A percentile compares a stretch with the other conserved stretches of the same genome.
These are phyloP conservation scores for Saccopteryx leptura DNA, from an alignment of 2,113 vertebrate species.

Conservation along the genomic window DNA sequence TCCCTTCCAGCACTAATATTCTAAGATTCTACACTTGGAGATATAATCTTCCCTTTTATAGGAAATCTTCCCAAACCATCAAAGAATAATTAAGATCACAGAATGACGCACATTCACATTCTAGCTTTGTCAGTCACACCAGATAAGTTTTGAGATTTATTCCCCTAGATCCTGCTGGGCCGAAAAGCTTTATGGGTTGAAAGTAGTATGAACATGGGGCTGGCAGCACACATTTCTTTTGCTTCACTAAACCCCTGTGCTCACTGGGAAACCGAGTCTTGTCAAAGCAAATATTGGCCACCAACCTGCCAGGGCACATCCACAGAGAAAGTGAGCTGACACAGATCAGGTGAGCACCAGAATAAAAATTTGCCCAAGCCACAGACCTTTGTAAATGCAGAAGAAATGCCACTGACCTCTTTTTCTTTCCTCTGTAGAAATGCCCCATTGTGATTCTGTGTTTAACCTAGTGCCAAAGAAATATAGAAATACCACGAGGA, in stretches of 20 bases:
- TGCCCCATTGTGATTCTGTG: slow-evolving; percentile 40
- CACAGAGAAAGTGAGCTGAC: slow-evolving; percentile 16
- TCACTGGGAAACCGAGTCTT: slow-evolving; percentile 15
- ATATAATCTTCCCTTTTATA: background rate
- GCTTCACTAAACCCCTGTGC: background rate
- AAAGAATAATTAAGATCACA: slow-evolving; percentile 39
- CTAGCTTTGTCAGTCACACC: background rate
- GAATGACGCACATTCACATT: background rate
- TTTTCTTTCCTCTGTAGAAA: slow-evolving; percentile 60
- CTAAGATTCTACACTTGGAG: slow-evolving; percentile 1
- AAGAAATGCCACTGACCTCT: slow-evolving; percentile 54
- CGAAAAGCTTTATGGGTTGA: background rate
- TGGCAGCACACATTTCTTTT: background rate
- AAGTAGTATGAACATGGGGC: background rate
- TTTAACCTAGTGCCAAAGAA: slow-evolving; percentile 65
- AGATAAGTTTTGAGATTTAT: slow-evolving; percentile 36
- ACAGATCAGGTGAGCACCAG: background rate
- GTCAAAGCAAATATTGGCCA: slow-evolving; percentile 33
- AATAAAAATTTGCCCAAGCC: slow-evolving; percentile 58
- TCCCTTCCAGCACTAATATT: background rate
- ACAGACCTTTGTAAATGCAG: slow-evolving; percentile 56
- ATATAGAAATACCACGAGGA: slow-evolving; percentile 46
- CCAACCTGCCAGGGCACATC: background rate
- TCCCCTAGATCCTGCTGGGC: background rate
- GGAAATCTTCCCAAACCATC: background rate